Evolutionary conservation across 1,140 invertebrate species (phyloP), one percentile per base, ranked within the genome.

Genomic region (Leptonema lineaticorne): DNA sequence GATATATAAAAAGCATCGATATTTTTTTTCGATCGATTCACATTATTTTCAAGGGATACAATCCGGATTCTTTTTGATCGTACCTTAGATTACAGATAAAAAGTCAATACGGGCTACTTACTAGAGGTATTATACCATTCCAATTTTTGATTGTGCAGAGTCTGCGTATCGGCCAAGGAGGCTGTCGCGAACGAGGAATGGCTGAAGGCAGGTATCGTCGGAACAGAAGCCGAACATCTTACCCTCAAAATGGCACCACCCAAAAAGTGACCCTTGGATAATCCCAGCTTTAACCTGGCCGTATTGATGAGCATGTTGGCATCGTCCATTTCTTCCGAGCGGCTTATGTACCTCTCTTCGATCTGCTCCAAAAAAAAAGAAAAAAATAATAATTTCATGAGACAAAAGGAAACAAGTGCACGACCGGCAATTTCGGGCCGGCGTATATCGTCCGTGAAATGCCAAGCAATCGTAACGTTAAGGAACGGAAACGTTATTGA

Each of bases 91-190:
- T n/a, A n/a, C n/a, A n/a, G n/a, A n/a, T n/a, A n/a, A n/a, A n/a
- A n/a, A n/a, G n/a, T n/a, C n/a, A n/a, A n/a, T n/a, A n/a, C n/a
- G n/a, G n/a, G n/a, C n/a, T 20, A 62, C 59, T 50, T 24, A 53
- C 62, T 64, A 30, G 62, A 48, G 11, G 62, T 41, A 33, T 63
- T 71, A 1, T 62, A 63, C 70, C 70, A 71, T 59, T 67, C 70
- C 46, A 71, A 50, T 26, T 69, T 71, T 58, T 71, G 70, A 22
- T 68, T 71, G 45, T 62, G 67, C 14, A 71, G 48, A 18, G 53
- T 62, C 64, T 69, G 67, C 9, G 70, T 67, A 8, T 53, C 70
- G 9, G 70, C 45, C 45, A 71, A 45, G n/a, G 67, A 63, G 16
- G 70, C 70, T 22, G 67, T 71, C 11, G 59, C 67, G 29, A 64